Percentiles rank a stretch among this genome's conserved stretches.
Conservation (phyloP, 2,797 vertebrate genomes). For the Micromesistius poutassou region DNA sequence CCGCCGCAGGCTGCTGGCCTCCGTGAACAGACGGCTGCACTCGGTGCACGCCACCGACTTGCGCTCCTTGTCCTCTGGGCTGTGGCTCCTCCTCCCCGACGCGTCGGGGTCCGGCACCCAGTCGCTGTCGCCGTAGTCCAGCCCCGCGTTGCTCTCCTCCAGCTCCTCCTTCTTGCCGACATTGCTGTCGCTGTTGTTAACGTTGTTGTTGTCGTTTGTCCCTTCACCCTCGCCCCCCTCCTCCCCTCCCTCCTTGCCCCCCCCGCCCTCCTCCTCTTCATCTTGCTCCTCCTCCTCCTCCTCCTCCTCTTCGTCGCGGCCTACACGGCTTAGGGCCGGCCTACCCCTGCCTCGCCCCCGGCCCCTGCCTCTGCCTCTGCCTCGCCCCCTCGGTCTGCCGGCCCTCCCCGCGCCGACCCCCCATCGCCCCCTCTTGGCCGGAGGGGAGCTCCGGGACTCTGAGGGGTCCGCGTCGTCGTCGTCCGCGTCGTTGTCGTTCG, state of each 20-base stretch:
- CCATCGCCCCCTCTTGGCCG: constrained; percentile 33
- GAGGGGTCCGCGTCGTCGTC: constrained; percentile 47
- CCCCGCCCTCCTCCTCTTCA: constrained; percentile 37
- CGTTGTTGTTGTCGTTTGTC: background rate
- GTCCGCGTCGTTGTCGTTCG: constrained; percentile 51
- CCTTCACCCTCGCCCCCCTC: constrained; percentile 64
- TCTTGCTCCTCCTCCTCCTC: constrained; percentile 33
- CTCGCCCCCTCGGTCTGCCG: constrained; percentile 35
- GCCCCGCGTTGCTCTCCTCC: background rate
- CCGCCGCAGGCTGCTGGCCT: constrained; percentile 90
- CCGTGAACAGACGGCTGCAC: constrained; percentile 90
- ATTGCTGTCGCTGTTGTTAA: background rate
- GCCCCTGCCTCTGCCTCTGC: constrained; percentile 30
- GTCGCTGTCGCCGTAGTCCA: background rate
- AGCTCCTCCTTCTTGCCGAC: constrained; percentile 3
- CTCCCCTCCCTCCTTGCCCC: constrained; percentile 52
- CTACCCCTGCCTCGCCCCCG: constrained; percentile 52
- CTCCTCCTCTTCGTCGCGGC: constrained; percentile 63
- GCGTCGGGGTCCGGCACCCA: constrained; percentile 18
- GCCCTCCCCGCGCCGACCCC: constrained; percentile 18
- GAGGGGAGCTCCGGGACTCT: background rate
- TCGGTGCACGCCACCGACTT: constrained; percentile 82
- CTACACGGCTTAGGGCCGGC: constrained; percentile 75
- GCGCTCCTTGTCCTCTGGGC: constrained; percentile 52
- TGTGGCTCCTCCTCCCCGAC: constrained; percentile 46